Percentiles rank a stretch among this genome's conserved stretches.
These are phyloP conservation scores for Pelobates fuscus DNA, from an alignment of 2,113 vertebrate genomes.

Conservation along the genomic window DNA sequence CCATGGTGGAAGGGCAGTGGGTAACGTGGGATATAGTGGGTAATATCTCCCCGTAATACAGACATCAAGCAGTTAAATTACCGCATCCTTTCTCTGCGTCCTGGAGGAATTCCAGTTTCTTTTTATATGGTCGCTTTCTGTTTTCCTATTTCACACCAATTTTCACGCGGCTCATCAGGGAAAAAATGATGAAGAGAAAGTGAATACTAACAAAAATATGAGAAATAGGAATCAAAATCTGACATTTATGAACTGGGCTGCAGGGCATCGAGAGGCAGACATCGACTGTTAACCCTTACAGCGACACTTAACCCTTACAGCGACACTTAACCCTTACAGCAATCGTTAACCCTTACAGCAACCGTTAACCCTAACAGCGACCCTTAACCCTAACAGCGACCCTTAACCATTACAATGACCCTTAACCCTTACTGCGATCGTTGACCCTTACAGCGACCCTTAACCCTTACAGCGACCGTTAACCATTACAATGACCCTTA, in stretches of 20 bases:
- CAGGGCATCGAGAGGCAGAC: neutral
- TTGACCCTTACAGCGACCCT: too few species aligned
- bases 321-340: too few species aligned
- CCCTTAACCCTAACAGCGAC: too few species aligned
- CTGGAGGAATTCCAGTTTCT: constrained; percentile 21
- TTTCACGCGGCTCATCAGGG: constrained; percentile 61
- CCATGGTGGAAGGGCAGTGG: too few species aligned
- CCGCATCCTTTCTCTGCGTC: neutral
- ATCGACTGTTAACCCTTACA: neutral
- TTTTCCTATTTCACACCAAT: constrained; percentile 77
- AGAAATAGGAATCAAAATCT: constrained; percentile 18
- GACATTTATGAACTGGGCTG: constrained; percentile 3
- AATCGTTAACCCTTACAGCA: too few species aligned
- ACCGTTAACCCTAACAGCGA: too few species aligned
- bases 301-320: too few species aligned
- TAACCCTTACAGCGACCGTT: too few species aligned
- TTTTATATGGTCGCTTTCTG: constrained; percentile 54
- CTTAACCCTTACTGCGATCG: too few species aligned
- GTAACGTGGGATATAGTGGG: too few species aligned
- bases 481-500: too few species aligned
- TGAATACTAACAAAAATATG: constrained; percentile 5
- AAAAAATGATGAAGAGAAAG: constrained; percentile 58
- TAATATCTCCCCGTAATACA: constrained; percentile 16
- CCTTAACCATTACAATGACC: too few species aligned
- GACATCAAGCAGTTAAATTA: constrained; percentile 17